These are phyloP conservation scores for Morpho achilles DNA, from an alignment of 2,888 invertebrate genomes.

Conservation along the genomic window DNA sequence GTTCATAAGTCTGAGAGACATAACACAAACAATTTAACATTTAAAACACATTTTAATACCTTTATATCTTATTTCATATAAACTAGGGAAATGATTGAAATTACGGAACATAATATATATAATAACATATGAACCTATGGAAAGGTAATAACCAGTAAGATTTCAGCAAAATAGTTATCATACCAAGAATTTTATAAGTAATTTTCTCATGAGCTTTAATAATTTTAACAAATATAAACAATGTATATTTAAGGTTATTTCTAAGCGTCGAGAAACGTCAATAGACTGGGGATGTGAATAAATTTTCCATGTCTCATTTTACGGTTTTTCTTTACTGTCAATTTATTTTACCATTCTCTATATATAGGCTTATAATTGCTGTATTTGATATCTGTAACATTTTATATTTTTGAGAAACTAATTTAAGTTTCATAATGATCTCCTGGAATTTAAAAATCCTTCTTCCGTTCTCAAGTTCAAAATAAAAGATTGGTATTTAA, in stretches of 20 bases:
- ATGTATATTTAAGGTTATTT: slow-evolving; percentile 30
- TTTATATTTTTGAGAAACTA: too few species aligned
- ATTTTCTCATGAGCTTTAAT: neutral
- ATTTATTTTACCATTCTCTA: too few species aligned
- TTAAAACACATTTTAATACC: neutral
- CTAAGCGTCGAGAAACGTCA: slow-evolving; percentile 41
- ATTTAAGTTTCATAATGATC: too few species aligned
- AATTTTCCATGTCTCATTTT: slow-evolving; percentile 10
- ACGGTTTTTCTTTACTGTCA: slow-evolving; percentile 11
- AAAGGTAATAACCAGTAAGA: neutral
- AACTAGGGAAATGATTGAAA: neutral
- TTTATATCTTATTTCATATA: neutral
- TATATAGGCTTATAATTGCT: too few species aligned
- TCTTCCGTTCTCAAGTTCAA: too few species aligned
- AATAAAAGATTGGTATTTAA: too few species aligned
- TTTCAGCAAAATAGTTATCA: neutral
- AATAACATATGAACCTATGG: neutral
- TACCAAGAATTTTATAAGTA: neutral
- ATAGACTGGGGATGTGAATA: slow-evolving; percentile 24
- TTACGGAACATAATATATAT: neutral
- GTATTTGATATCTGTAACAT: too few species aligned
- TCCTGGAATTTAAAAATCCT: too few species aligned
- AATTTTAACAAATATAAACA: slow-evolving; percentile 27
- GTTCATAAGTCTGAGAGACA: neutral
- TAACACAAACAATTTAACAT: neutral